Evolutionary conservation across 2,888 invertebrate species (phyloP).

Genomic region (Hyalella azteca): DNA sequence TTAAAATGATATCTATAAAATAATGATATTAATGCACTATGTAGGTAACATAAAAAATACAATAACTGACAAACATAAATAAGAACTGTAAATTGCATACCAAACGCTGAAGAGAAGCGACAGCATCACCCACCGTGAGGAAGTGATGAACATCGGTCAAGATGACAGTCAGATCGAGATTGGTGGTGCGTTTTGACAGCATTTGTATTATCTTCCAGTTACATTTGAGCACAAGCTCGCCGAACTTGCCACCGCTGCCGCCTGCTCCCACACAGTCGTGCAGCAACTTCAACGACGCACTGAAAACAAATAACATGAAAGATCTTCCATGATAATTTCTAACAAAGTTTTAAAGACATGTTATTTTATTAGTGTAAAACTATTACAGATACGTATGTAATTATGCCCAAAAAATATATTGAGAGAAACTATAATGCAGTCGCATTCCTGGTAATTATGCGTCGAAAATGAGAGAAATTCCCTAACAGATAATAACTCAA

Average conservation of each 20-base stretch:
- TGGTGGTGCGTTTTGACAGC: constrained; percentile 75
- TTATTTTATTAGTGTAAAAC: too few species aligned
- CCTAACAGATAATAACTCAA: too few species aligned
- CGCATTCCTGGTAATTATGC: too few species aligned
- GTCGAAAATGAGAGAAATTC: too few species aligned
- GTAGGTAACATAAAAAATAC: background rate
- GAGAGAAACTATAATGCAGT: too few species aligned
- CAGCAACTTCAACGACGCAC: constrained; percentile 85
- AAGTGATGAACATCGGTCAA: constrained; percentile 86
- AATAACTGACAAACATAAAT: background rate
- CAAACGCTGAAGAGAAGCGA: background rate
- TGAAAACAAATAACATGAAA: constrained; percentile 67
- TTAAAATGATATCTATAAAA: too few species aligned
- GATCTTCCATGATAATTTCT: too few species aligned
- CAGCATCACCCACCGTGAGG: constrained; percentile 69
- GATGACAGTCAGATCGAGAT: constrained; percentile 65
- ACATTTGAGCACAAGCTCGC: constrained; percentile 88
- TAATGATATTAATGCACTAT: too few species aligned
- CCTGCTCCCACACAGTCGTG: constrained; percentile 83
- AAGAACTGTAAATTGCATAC: background rate
- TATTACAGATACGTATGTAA: too few species aligned
- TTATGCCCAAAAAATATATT: too few species aligned
- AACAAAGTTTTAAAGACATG: too few species aligned
- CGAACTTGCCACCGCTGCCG: constrained; percentile 69
- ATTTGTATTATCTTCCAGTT: constrained; percentile 92